Evolutionary conservation across 2,113 vertebrate species (phyloP), one percentile per base, ranked within the genome.

Genomic region (Otocyon megalotis): DNA sequence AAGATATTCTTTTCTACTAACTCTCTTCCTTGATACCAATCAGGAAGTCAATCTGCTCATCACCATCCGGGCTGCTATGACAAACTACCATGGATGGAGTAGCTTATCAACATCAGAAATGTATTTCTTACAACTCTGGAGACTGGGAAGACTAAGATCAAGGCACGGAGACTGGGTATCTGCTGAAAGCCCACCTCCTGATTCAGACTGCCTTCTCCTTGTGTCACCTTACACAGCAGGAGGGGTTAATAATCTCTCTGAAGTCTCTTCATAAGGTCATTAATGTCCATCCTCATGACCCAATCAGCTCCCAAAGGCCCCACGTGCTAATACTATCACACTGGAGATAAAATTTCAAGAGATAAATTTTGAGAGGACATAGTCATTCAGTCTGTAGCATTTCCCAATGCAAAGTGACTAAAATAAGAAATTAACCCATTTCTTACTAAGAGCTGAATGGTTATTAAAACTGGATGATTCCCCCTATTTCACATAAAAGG

Each of bases 1-100:
- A 35, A 93, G 86, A 90, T 90, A 76, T 50, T 65, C 76, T 94
- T 89, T 80, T 28, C 26, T 67, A 72, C 50, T 43, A 84, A 63
- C 35, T 13, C 3, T 53, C 8, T 16, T 37, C 15, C 35, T 79
- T n/a, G 54, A 92, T 43, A 65, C 2, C 48, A 79, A 65, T 60
- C 83, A 80, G 15, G 20, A 96, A 94, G 50, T 81, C 50, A 60
- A 96, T 35, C 63, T 74, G 32, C 76, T 94, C 35, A 37, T 50
- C 28, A 67, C 32, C 19, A 90, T 63, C 50, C 3, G 3, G 19
- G 43, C 76, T 88, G 56, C 37, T 60, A 28, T 30, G 54, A 62
- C 32, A 82, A 50, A 88, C 56, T 15, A 30, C 43, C n/a, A 88
- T 2, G 11, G 20, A 9, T 63, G n/a, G 83, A 30, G 26, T 17